Percentiles rank a stretch among this genome's conserved stretches.
phyloP scores from a whole-genome alignment of 2,113 vertebrate genomes.

The Oncorhynchus mykiss region DNA sequence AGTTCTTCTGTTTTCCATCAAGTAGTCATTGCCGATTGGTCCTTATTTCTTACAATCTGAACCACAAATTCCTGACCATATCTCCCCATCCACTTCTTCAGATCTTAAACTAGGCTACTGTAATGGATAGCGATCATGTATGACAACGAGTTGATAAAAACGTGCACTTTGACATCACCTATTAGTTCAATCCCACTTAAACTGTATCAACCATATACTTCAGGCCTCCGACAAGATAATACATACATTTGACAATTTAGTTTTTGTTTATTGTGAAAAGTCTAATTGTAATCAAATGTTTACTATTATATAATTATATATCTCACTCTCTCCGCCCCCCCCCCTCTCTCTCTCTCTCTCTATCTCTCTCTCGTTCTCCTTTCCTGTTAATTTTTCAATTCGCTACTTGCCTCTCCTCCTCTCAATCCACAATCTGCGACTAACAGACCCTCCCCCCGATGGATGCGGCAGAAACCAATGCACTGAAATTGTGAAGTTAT shows the following conservation, averaged over 20 bases:
- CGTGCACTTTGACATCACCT: too few relatives aligned
- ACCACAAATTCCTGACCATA: not conserved
- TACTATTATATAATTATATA: too few relatives aligned
- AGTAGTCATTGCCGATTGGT: not conserved
- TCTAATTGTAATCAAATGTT: too few relatives aligned
- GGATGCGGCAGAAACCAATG: not conserved
- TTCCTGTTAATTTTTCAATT: not conserved
- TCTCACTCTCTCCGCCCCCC: not conserved
- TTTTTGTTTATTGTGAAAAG: too few relatives aligned
- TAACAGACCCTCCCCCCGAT: constrained; percentile 4
- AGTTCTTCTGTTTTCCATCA: not conserved
- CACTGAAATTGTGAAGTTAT: not conserved
- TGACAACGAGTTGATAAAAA: not conserved
- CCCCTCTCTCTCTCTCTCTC: not conserved
- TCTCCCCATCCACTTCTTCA: constrained; percentile 1
- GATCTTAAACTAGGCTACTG: not conserved
- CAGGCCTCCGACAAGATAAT: too few relatives aligned
- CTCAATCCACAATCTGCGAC: not conserved
- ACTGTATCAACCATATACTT: too few relatives aligned
- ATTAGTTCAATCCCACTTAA: too few relatives aligned
- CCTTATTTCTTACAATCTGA: not conserved
- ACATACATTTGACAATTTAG: too few relatives aligned
- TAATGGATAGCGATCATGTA: not conserved
- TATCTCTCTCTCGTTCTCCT: not conserved
- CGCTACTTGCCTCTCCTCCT: not conserved